Percentiles rank a stretch among this genome's conserved stretches.
phyloP scores from a whole-genome alignment of 2,888 invertebrate species.

The Lathronympha strigana region DNA sequence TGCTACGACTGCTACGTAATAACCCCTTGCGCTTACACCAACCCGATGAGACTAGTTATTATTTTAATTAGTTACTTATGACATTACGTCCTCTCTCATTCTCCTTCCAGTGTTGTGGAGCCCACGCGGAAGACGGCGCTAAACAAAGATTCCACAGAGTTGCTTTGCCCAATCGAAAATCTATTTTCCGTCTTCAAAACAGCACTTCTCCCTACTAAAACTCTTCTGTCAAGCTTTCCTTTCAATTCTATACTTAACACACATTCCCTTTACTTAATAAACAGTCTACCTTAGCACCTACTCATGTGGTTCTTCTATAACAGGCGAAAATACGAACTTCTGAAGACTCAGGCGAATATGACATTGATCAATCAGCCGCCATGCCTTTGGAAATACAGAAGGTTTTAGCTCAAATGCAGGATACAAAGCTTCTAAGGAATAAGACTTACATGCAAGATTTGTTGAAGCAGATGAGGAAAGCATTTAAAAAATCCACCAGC shows the following conservation, averaged over 20 bases:
- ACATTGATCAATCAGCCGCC: slow-evolving; percentile 45
- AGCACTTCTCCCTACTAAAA: slow-evolving; percentile 64
- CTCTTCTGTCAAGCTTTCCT: slow-evolving; percentile 41
- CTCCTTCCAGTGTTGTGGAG: slow-evolving; percentile 69
- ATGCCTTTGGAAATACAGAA: slow-evolving; percentile 57
- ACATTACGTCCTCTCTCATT: slow-evolving; percentile 10
- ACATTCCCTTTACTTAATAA: slow-evolving; percentile 8
- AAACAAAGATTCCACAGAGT: slow-evolving; percentile 57
- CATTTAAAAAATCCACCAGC: slow-evolving; percentile 52
- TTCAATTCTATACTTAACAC: no score
- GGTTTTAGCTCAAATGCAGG: slow-evolving; percentile 56
- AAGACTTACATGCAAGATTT: slow-evolving; percentile 52
- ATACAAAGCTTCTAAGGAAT: slow-evolving; percentile 53
- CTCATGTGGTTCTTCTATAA: slow-evolving; percentile 45
- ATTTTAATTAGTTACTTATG: neutral
- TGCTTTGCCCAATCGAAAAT: slow-evolving; percentile 63
- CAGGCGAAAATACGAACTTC: slow-evolving; percentile 50
- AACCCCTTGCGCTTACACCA: neutral
- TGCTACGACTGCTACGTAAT: no score
- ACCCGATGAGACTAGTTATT: slow-evolving; percentile 37
- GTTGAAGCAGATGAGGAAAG: slow-evolving; percentile 55
- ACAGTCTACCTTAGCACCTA: slow-evolving; percentile 14
- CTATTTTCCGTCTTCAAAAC: slow-evolving; percentile 60
- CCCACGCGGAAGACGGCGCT: slow-evolving; percentile 42
- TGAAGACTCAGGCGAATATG: slow-evolving; percentile 22